Conservation (phyloP, 2,797 vertebrate species). For the Botia almorhae region DNA sequence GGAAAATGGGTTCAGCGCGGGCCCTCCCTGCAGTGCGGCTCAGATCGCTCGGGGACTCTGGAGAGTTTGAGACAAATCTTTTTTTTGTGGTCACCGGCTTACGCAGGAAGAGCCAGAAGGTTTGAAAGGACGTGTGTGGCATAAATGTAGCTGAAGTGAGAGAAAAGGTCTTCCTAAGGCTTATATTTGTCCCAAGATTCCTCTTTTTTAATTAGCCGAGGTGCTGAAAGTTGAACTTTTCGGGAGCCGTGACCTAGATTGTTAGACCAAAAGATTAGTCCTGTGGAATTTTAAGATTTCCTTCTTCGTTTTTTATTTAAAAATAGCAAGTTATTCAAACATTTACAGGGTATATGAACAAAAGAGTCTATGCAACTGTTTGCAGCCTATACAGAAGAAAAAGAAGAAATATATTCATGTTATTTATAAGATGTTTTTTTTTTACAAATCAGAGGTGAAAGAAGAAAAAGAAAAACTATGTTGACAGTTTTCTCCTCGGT, state of each 20-base stretch:
- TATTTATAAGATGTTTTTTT: constrained; percentile 70
- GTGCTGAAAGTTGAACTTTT: constrained; percentile 9
- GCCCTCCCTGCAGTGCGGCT: background rate
- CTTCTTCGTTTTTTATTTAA: constrained; percentile 74
- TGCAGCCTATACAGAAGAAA: constrained; percentile 78
- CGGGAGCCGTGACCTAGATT: background rate
- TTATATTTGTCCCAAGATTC: constrained; percentile 15
- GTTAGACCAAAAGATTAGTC: background rate
- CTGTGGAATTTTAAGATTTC: constrained; percentile 34
- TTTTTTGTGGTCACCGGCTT: constrained; percentile 30
- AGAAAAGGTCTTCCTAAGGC: constrained; percentile 4
- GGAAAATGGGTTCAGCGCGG: background rate
- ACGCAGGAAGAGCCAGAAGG: constrained; percentile 26
- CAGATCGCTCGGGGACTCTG: background rate
- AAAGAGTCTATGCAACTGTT: constrained; percentile 76
- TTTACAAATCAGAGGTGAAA: constrained; percentile 10
- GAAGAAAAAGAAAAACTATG: background rate
- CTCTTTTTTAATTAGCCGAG: constrained; percentile 36
- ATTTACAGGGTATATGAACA: constrained; percentile 83
- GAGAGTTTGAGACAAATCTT: background rate
- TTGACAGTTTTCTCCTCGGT: constrained; percentile 55
- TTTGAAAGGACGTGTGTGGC: constrained; percentile 24
- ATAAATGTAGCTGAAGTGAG: constrained; percentile 12
- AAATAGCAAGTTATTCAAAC: constrained; percentile 81
- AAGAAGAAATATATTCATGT: constrained; percentile 81